A percentile compares a stretch with the other conserved stretches of the same genome.
Conservation (phyloP, 1,140 invertebrate genomes). For the Nomia melanderi region DNA sequence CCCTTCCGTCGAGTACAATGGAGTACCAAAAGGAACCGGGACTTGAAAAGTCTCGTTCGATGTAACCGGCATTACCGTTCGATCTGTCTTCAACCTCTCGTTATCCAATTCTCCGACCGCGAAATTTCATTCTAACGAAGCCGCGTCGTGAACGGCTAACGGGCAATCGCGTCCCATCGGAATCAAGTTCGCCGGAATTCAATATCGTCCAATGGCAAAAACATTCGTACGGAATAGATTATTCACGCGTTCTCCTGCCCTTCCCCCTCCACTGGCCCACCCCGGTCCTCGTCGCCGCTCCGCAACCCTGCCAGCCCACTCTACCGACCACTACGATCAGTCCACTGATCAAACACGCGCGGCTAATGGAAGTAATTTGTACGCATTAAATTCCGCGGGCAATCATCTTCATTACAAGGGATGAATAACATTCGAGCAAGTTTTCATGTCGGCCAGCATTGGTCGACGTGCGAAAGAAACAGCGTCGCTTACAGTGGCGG, state of each 20-base stretch:
- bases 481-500: not conserved
- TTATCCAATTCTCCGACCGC: too few relatives aligned
- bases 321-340: slow-evolving; percentile 5
- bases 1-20: not conserved
- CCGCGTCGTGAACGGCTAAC: too few relatives aligned
- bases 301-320: not conserved
- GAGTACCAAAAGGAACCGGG: not conserved
- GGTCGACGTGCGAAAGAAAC: slow-evolving; percentile 43
- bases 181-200: too few relatives aligned
- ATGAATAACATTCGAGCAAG: slow-evolving; percentile 47
- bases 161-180: too few relatives aligned
- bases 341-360: slow-evolving; percentile 14
- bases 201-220: not conserved
- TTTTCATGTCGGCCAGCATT: slow-evolving; percentile 38
- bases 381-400: slow-evolving; percentile 45
- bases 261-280: too few relatives aligned
- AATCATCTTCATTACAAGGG: slow-evolving; percentile 47
- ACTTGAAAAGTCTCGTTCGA: slow-evolving; percentile 5
- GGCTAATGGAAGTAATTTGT: slow-evolving; percentile 32
- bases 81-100: not conserved
- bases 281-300: too few relatives aligned
- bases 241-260: not conserved
- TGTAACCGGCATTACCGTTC: slow-evolving; percentile 24
- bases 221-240: not conserved
- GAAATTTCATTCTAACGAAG: too few relatives aligned